Evolutionary conservation across 2,888 invertebrate species (phyloP).

Genomic region (Epinotia brunnichana): DNA sequence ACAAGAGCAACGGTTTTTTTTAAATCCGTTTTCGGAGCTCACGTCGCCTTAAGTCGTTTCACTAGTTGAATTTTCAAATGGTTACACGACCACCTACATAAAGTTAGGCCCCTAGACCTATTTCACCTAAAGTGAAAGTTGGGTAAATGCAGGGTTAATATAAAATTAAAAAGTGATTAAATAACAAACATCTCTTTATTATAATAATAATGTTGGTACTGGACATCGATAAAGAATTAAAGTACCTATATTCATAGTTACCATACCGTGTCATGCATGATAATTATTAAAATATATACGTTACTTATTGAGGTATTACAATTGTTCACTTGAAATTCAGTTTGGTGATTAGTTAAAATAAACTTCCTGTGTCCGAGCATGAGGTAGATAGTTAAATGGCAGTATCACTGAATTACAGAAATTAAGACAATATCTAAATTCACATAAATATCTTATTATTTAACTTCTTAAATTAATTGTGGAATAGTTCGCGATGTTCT

Average conservation of each 20-base stretch:
- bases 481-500: conserved; percentile 42
- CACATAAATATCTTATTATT: conserved; percentile 44
- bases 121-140: too few relatives aligned
- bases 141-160: conserved; percentile 14
- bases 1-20: too few relatives aligned
- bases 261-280: conserved; percentile 75
- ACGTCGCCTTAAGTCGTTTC: too few relatives aligned
- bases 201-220: conserved; percentile 75
- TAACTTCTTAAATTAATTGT: conserved; percentile 36
- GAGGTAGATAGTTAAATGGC: conserved; percentile 72
- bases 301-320: conserved; percentile 68
- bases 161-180: conserved; percentile 55
- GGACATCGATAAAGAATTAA: conserved; percentile 82
- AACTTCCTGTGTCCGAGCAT: conserved; percentile 64
- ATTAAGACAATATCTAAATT: conserved; percentile 47
- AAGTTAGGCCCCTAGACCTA: too few relatives aligned
- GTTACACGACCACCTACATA: too few relatives aligned
- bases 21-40: too few relatives aligned
- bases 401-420: conserved; percentile 48
- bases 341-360: conserved; percentile 53
- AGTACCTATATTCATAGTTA: conserved; percentile 71
- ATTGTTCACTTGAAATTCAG: conserved; percentile 55
- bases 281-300: conserved; percentile 62
- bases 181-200: conserved; percentile 83
- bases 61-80: too few relatives aligned